These are phyloP conservation scores for Oxystoma pomonae DNA, from an alignment of 2,888 invertebrate species.

Conservation along the genomic window DNA sequence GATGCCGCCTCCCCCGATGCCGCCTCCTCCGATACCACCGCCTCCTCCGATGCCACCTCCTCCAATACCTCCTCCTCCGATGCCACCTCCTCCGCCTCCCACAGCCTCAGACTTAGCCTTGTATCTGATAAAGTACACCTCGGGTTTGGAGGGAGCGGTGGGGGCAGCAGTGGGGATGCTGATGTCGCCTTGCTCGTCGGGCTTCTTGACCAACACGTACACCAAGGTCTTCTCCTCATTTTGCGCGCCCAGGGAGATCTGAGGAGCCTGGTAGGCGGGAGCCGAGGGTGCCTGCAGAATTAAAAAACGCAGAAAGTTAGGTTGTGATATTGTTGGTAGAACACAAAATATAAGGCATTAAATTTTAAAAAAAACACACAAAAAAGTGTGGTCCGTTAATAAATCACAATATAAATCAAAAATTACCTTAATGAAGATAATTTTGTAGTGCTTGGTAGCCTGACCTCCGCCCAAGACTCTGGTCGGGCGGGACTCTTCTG, in stretches of 20 bases:
- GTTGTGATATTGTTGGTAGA: too few relatives aligned
- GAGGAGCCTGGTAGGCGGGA: constrained; percentile 70
- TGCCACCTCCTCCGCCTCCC: constrained; percentile 36
- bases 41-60: constrained; percentile 23
- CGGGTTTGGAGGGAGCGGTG: constrained; percentile 82
- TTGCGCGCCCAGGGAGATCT: constrained; percentile 72
- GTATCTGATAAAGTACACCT: constrained; percentile 86
- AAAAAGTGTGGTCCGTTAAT: too few relatives aligned
- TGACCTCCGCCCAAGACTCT: constrained; percentile 64
- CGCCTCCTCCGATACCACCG: constrained; percentile 22
- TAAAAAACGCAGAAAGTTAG: too few relatives aligned
- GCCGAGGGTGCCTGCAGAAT: constrained; percentile 3
- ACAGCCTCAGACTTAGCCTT: constrained; percentile 62
- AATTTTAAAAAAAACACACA: too few relatives aligned
- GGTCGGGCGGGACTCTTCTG: constrained; percentile 60
- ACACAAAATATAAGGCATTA: too few relatives aligned
- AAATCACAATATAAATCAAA: too few relatives aligned
- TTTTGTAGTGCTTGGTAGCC: constrained; percentile 83
- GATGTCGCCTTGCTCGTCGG: constrained; percentile 79
- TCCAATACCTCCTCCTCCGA: constrained; percentile 22
- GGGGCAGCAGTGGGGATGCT: constrained; percentile 74
- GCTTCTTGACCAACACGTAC: constrained; percentile 83
- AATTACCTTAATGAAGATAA: constrained; percentile 86
- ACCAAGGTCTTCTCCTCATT: constrained; percentile 85
- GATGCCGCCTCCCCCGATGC: constrained; percentile 27